Percentiles rank a stretch among this genome's conserved stretches.
These are phyloP conservation scores for Drepana falcataria DNA, from an alignment of 2,888 invertebrate genomes.

Conservation along the genomic window DNA sequence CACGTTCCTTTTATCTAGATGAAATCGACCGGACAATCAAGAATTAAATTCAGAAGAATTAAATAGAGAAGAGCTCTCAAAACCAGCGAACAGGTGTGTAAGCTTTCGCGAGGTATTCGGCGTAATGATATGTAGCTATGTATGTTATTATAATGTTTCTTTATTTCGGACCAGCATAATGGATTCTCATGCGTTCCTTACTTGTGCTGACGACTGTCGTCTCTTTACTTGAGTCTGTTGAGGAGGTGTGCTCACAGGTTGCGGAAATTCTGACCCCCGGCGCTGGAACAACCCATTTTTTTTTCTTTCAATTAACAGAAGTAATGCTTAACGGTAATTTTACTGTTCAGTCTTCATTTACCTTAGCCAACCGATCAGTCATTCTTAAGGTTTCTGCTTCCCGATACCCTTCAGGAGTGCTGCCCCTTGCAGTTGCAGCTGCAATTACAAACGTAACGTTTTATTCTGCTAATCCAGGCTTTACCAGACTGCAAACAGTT, in stretches of 20 bases:
- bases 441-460: slow-evolving; percentile 10
- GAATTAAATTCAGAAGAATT: no score
- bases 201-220: slow-evolving; percentile 65
- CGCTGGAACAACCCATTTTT: slow-evolving; percentile 37
- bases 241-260: slow-evolving; percentile 67
- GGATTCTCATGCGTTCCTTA: slow-evolving; percentile 19
- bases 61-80: no score
- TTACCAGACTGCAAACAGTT: no score
- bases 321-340: not conserved
- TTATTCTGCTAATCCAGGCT: not conserved
- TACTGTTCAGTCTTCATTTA: slow-evolving; percentile 17
- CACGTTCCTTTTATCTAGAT: no score
- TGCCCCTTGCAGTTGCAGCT: slow-evolving; percentile 52
- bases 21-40: no score
- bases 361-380: slow-evolving; percentile 62
- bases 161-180: no score
- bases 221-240: slow-evolving; percentile 54
- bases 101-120: not conserved
- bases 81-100: no score
- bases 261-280: slow-evolving; percentile 70
- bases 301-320: no score
- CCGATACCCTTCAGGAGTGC: slow-evolving; percentile 69
- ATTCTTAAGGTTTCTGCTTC: slow-evolving; percentile 67
- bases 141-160: no score
- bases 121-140: not conserved